These are phyloP conservation scores for Ophiothrix spiculata DNA, from an alignment of 35 echinoderm and acorn worm species.

Conservation along the genomic window DNA sequence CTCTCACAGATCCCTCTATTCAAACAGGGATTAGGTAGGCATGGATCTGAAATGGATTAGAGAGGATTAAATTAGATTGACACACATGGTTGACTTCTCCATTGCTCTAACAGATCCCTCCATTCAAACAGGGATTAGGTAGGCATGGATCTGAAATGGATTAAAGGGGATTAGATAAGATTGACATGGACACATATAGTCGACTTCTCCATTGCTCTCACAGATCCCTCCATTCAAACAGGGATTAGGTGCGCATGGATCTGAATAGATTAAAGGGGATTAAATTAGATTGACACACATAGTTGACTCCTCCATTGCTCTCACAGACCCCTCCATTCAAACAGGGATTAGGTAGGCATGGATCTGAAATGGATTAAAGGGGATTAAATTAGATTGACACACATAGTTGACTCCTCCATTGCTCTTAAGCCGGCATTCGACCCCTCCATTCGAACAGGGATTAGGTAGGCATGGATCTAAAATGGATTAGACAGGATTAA, in stretches of 20 bases:
- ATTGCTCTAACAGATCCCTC: not conserved
- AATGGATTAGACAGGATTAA: not conserved
- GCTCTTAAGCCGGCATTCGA: no score
- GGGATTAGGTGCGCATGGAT: not conserved
- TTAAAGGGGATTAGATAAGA: no score
- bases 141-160: not conserved
- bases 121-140: not conserved
- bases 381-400: no score
- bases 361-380: no score
- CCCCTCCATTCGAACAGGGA: slow-evolving; percentile 50
- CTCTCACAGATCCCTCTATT: not conserved
- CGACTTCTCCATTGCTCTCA: slow-evolving; percentile 47
- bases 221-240: not conserved
- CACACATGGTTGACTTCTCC: not conserved
- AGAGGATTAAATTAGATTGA: slow-evolving; percentile 24
- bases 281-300: no score
- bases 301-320: no score
- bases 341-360: no score
- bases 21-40: not conserved
- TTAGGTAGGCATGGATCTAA: no score
- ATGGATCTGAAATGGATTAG: not conserved
- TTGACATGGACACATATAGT: slow-evolving; percentile 39
- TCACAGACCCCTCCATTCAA: no score
- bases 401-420: no score
- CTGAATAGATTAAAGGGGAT: no score